Evolutionary conservation across 2,113 vertebrate species (phyloP), one percentile per base, ranked within the genome.

Genomic region (Mustela nigripes): DNA sequence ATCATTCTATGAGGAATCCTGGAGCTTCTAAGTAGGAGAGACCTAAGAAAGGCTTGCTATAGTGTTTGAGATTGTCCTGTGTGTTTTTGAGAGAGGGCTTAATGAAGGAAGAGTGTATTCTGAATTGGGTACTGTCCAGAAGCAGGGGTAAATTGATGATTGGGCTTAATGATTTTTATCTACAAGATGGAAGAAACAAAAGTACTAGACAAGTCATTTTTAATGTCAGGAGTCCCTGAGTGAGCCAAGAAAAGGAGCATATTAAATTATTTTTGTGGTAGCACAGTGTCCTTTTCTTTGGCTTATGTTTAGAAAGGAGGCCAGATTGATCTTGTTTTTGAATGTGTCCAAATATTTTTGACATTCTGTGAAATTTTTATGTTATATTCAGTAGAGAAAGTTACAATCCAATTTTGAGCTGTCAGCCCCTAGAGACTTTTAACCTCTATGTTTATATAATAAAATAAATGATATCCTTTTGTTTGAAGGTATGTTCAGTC

Each of bases 81-180:
- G 3, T 86, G 7, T 45, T 11, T 24, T 45, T 2, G 2, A 78
- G 7, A 36, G 16, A 76, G 11, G 1, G 24, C 1, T 28, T 45
- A 1, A 28, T 22, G 19, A 5, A 71, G 3, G 14, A 14, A 81
- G 4, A 0, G 4, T 73, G 0, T 28, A 0, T 15, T 53, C n/a
- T 76, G 18, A 22, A 45, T 22, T 53, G 2, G 5, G 28, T 36
- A 10, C 12, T 81, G 16, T 69, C 4, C 42, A 9, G 31, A 93
- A 28, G 11, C 14, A 79, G 31, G 8, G 7, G 1, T 1, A 39
- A 42, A 42, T n/a, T 80, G 5, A 62, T 65, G 2, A 60, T 11
- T 71, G 4, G 12, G 4, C 19, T 91, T 67, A 24, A n/a, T 48
- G 8, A 62, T 65, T 81, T 94, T 78, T 62, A 42, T 50, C 4